Percentiles rank a stretch among this genome's conserved stretches.
Conservation (phyloP, 2,797 vertebrate species). For the Pteropus rufus region DNA sequence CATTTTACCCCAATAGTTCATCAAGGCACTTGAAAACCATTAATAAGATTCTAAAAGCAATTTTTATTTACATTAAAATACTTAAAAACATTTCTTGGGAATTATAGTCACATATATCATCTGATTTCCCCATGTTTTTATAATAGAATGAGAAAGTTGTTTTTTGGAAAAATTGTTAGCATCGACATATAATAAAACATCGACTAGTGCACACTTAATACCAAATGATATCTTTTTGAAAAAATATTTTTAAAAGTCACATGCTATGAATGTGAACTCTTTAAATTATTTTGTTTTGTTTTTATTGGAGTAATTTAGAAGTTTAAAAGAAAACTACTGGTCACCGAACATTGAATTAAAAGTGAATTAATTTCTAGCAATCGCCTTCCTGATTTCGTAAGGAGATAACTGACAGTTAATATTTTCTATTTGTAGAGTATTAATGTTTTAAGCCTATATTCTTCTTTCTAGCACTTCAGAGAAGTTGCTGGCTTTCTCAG, state of each 20-base stretch:
- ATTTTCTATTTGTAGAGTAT: background rate
- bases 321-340: background rate
- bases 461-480: background rate
- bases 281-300: background rate
- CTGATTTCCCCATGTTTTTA: background rate
- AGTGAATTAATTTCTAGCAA: background rate
- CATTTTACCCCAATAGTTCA: background rate
- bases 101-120: background rate
- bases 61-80: background rate
- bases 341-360: background rate
- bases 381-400: background rate
- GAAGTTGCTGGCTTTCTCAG: background rate
- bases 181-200: background rate
- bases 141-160: background rate
- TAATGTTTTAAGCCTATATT: background rate
- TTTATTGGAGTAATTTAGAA: background rate
- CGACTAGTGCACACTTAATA: background rate
- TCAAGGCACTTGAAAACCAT: background rate
- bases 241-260: background rate
- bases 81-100: slow-evolving; percentile 10
- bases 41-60: background rate
- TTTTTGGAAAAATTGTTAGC: slow-evolving; percentile 14
- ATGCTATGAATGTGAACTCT: background rate
- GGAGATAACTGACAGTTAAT: background rate
- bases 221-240: background rate